These are phyloP conservation scores for Melanostoma mellinum DNA, from an alignment of 2,888 invertebrate genomes.

Conservation along the genomic window DNA sequence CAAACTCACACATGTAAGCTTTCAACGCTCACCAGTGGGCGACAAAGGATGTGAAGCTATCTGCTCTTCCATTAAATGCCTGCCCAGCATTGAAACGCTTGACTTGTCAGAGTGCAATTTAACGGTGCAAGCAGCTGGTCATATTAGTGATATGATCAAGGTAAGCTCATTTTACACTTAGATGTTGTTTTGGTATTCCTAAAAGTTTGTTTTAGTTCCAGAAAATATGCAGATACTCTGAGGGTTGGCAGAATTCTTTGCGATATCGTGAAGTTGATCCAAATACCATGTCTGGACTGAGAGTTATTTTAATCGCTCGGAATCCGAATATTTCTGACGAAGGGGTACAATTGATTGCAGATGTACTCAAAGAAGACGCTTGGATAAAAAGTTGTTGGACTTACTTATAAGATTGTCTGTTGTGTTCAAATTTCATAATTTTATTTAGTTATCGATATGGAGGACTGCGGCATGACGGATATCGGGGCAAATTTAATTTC, in stretches of 20 bases:
- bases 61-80: constrained; percentile 86
- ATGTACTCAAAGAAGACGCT: constrained; percentile 89
- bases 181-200: not conserved
- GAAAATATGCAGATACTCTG: constrained; percentile 88
- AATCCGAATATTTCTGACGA: constrained; percentile 87
- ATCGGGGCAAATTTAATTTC: constrained; percentile 84
- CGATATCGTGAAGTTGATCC: constrained; percentile 89
- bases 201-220: constrained; percentile 83
- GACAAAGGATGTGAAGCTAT: constrained; percentile 88
- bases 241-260: constrained; percentile 91
- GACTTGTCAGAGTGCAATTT: constrained; percentile 88
- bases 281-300: constrained; percentile 88
- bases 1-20: constrained; percentile 85
- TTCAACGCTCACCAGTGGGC: constrained; percentile 87
- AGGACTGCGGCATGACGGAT: constrained; percentile 89
- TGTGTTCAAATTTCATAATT: not conserved
- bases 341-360: constrained; percentile 85
- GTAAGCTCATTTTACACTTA: constrained; percentile 76
- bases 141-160: constrained; percentile 87
- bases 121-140: constrained; percentile 85
- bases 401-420: not conserved
- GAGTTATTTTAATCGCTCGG: constrained; percentile 87
- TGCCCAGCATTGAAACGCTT: constrained; percentile 86
- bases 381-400: constrained; percentile 87
- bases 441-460: constrained; percentile 86